A percentile compares a stretch with the other conserved stretches of the same genome.
These are phyloP conservation scores for Orthosia incerta DNA, from an alignment of 2,888 invertebrate genomes.

Conservation along the genomic window DNA sequence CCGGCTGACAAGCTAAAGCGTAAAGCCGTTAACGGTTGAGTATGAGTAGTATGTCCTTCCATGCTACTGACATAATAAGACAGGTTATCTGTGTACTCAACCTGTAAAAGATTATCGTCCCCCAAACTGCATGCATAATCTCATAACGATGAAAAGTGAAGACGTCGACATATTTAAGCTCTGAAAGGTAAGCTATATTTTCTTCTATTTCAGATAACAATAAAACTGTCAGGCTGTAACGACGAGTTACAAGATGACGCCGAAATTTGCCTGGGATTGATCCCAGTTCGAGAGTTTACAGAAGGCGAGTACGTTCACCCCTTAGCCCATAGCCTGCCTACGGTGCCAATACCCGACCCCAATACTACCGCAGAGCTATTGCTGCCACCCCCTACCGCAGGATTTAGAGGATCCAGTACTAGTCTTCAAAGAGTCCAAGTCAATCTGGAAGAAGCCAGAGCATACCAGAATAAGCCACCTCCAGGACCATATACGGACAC, in stretches of 20 bases:
- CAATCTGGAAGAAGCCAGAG: slow-evolving; percentile 12
- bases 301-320: slow-evolving; percentile 74
- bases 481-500: slow-evolving; percentile 28
- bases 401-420: slow-evolving; percentile 31
- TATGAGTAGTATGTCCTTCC: too few species aligned
- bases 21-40: too few species aligned
- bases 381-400: slow-evolving; percentile 30
- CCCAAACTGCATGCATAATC: neutral
- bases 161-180: neutral
- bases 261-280: slow-evolving; percentile 79
- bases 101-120: neutral
- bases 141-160: neutral
- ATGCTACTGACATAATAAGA: too few species aligned
- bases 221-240: slow-evolving; percentile 81
- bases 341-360: slow-evolving; percentile 70
- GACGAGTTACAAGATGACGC: slow-evolving; percentile 77
- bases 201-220: slow-evolving; percentile 72
- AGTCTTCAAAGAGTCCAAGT: slow-evolving; percentile 44
- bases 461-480: slow-evolving; percentile 27
- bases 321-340: slow-evolving; percentile 74
- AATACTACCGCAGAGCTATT: slow-evolving; percentile 2
- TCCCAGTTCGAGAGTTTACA: slow-evolving; percentile 70
- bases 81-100: too few species aligned
- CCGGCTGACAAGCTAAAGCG: too few species aligned
- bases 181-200: neutral